Evolutionary conservation across 2,888 invertebrate species (phyloP).

Genomic region (Zeuzera pyrina): DNA sequence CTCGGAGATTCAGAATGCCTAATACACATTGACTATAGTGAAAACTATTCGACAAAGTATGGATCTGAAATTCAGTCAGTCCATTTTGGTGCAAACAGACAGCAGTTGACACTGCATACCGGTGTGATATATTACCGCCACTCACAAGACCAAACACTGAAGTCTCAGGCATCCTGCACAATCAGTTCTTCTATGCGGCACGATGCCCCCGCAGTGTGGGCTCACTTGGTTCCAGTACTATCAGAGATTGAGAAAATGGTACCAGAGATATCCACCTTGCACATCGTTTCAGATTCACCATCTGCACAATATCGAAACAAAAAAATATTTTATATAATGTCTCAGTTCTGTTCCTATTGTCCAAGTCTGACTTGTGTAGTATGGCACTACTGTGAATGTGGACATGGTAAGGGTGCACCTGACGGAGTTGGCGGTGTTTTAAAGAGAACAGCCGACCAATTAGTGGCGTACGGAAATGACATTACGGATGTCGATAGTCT

Average conservation of each 20-base stretch:
- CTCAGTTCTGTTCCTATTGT: conserved; percentile 7
- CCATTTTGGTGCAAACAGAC: too few species aligned
- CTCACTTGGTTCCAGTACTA: conserved; percentile 5
- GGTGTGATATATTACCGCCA: not conserved
- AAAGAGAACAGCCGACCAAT: conserved; percentile 24
- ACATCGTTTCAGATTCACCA: conserved; percentile 9
- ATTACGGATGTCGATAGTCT: conserved; percentile 7
- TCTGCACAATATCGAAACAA: conserved; percentile 11
- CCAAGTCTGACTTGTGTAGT: conserved; percentile 6
- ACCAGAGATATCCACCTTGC: conserved; percentile 6
- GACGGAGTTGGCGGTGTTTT: conserved; percentile 28
- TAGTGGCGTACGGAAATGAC: conserved; percentile 11
- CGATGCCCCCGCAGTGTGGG: conserved; percentile 10
- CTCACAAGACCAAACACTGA: not conserved
- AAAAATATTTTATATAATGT: conserved; percentile 11
- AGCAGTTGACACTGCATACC: too few species aligned
- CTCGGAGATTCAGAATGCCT: not conserved
- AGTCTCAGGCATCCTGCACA: conserved; percentile 5
- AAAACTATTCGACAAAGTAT: not conserved
- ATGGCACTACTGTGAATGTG: conserved; percentile 29
- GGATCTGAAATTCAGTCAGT: not conserved
- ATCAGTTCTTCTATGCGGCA: conserved; percentile 11
- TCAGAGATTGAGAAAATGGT: conserved; percentile 6
- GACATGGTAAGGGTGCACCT: conserved; percentile 31
- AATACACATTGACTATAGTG: not conserved